Evolutionary conservation across 2,888 invertebrate species (phyloP).

Genomic region (Venustoraphidia nigricollis): DNA sequence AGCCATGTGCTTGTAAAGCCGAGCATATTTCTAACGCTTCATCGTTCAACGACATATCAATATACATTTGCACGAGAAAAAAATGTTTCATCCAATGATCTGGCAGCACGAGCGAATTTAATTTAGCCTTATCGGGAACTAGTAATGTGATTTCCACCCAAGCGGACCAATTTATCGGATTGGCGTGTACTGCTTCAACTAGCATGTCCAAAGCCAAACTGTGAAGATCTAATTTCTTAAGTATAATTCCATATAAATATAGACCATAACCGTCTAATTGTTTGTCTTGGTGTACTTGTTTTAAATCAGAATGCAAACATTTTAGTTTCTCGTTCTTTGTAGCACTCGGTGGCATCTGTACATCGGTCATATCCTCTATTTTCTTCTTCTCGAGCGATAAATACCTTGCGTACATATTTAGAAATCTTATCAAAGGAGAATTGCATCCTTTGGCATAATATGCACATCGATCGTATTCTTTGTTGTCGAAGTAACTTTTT

Average conservation of each 20-base stretch:
- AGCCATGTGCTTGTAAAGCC: slow-evolving; percentile 60
- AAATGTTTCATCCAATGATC: slow-evolving; percentile 91
- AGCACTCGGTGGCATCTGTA: slow-evolving; percentile 39
- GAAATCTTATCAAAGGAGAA: slow-evolving; percentile 59
- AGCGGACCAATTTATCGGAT: slow-evolving; percentile 86
- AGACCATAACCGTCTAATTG: slow-evolving; percentile 75
- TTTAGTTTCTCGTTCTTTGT: slow-evolving; percentile 35
- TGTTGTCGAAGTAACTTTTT: slow-evolving; percentile 77
- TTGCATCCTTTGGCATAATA: slow-evolving; percentile 59
- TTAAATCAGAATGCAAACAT: slow-evolving; percentile 38
- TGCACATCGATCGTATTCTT: slow-evolving; percentile 80
- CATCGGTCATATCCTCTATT: slow-evolving; percentile 58
- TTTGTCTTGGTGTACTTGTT: slow-evolving; percentile 37
- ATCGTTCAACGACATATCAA: slow-evolving; percentile 79
- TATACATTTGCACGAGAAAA: slow-evolving; percentile 77
- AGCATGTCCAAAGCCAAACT: slow-evolving; percentile 66
- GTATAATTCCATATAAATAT: slow-evolving; percentile 80
- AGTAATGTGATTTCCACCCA: slow-evolving; percentile 85
- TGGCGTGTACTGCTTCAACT: slow-evolving; percentile 57
- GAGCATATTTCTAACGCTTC: slow-evolving; percentile 76
- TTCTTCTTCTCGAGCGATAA: slow-evolving; percentile 83
- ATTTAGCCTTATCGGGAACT: slow-evolving; percentile 52
- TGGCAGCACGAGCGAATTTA: slow-evolving; percentile 50
- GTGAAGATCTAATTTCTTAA: slow-evolving; percentile 71
- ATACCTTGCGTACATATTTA: slow-evolving; percentile 74